Evolutionary conservation across 2,888 invertebrate species (phyloP), one percentile per base, ranked within the genome.

Genomic region (Drosophila helvetica): DNA sequence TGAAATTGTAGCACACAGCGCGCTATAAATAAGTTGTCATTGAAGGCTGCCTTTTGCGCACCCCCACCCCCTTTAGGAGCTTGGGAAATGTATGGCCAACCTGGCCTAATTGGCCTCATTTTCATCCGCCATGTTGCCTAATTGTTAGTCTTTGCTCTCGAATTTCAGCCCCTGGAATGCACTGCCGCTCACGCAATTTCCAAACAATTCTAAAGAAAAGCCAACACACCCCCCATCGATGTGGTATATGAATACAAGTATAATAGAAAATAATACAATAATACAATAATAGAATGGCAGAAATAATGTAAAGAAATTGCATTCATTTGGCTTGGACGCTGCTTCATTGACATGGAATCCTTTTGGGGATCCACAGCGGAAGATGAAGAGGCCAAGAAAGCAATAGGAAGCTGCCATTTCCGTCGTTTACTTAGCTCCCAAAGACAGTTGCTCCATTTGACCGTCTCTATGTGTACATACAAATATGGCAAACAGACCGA

Each of bases 1-100:
- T 38, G 38, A 38, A 71, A 60, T 18, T 60, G 58, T 75, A 62
- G 77, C 79, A 77, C 72, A 75, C 58, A 62, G 68, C 68, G 65
- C 50, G 15, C 51, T 43, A 57, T 57, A 72, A 65, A 77, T 63
- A 67, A 50, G 12, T 50, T 10, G 18, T 52, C 33, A 22, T 38
- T 9, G 46, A 63, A 33, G 19, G 22, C 50, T 48, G 52, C 56
- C 71, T 70, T 18, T 43, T 15, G 47, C 30, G 18, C 27, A 0
- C 10, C 27, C 8, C 8, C 27, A 1, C 27, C 27, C 27, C 30
- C 10, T 15, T 9, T n/a, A 55, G 19, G 45, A 51, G 61, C 71
- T 53, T 45, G 27, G 43, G 12, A 33, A 33, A 61, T 45, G 43
- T 45, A 25, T 38, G 33, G 22, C 53, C 25, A 63, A 57, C 63